Percentiles rank a stretch among this genome's conserved stretches.
Evolutionary conservation across 2,113 vertebrate genomes (phyloP).

Genomic region (Lophotis ruficrista): DNA sequence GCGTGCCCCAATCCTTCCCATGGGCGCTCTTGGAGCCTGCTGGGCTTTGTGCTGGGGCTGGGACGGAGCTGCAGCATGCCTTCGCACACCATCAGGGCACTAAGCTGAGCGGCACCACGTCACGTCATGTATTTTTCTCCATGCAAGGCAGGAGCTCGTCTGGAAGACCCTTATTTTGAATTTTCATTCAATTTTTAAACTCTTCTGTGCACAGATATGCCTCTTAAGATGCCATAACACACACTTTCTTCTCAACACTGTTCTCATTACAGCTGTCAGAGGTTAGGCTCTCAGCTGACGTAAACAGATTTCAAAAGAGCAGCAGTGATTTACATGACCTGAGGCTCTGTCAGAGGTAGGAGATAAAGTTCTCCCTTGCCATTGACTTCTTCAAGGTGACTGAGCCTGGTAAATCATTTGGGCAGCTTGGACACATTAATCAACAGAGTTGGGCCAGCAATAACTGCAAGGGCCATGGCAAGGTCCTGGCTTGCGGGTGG

Average conservation of each 20-base stretch:
- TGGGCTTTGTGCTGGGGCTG: rapidly evolving
- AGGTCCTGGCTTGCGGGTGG: background rate
- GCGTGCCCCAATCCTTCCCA: rapidly evolving
- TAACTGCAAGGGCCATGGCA: rapidly evolving
- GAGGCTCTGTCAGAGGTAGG: background rate
- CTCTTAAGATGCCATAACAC: background rate
- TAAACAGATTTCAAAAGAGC: background rate
- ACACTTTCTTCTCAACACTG: background rate
- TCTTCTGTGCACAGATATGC: background rate
- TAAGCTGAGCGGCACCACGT: background rate
- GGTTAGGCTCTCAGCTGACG: background rate
- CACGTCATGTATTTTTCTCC: background rate
- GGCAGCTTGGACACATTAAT: background rate
- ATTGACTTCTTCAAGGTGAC: background rate
- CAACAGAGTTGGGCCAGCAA: rapidly evolving
- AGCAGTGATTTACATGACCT: background rate
- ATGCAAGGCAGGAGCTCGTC: background rate
- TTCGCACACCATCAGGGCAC: rapidly evolving
- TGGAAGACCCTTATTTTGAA: background rate
- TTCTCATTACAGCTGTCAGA: background rate
- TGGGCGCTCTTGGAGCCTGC: rapidly evolving
- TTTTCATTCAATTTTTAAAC: background rate
- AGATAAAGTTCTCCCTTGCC: background rate
- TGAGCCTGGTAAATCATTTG: background rate
- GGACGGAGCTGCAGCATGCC: background rate